Evolutionary conservation across 1,140 invertebrate species (phyloP), one percentile per base, ranked within the genome.

Genomic region (Drosophila orena): DNA sequence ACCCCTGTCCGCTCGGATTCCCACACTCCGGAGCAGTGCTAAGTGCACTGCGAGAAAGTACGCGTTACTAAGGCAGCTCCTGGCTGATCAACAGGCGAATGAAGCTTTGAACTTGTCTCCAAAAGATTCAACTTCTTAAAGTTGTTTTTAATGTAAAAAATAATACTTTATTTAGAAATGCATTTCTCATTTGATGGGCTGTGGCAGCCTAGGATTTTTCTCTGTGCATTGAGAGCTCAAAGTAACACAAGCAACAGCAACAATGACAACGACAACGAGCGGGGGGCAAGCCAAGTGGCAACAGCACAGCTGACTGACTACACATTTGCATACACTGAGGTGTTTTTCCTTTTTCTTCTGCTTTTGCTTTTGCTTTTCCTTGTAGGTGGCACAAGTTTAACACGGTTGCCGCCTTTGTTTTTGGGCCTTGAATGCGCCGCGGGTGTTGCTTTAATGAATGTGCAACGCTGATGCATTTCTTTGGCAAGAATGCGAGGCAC

Each of bases 391-490:
- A 24, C 56, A 58, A 58, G 50, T 57, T 70, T 66, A 77, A 68
- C 57, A 70, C 30, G 24, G 15, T 64, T 53, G 47, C 43, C 40
- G 64, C 65, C 59, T 88, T 72, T 79, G 75, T 65, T 71, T 81
- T 56, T 55, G 65, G 47, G 65, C 57, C 74, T 66, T 79, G 72
- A 68, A 66, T 42, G 35, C 49, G 81, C 81, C 81, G 68, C 74
- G 58, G 81, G 81, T 54, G 69, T 68, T 42, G 54, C 79, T 86
- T 86, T 85, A 81, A 85, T 86, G 78, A 86, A 85, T 68, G 66
- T 66, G 76, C 50, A 37, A 50, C 42, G 46, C 40, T 58, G 59
- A 75, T 76, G 73, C 73, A 68, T 58, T 68, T 54, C 73, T 76
- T 76, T 76, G 49, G 55, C 50, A 20, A 49, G 7, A 52, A 44